Percentiles rank a stretch among this genome's conserved stretches.
phyloP scores from a whole-genome alignment of 2,113 vertebrate genomes.

The Catagonus wagneri region DNA sequence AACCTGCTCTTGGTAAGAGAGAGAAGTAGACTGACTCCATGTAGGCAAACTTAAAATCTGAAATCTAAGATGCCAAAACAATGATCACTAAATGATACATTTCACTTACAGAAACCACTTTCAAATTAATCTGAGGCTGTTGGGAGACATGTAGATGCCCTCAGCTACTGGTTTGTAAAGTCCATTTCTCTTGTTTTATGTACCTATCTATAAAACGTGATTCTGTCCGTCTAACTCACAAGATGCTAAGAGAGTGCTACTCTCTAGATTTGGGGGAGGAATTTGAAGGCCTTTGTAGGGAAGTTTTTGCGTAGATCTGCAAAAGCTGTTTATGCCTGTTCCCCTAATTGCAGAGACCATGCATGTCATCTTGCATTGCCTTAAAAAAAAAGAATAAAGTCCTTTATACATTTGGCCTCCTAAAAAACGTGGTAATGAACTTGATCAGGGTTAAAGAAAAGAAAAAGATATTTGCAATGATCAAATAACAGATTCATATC shows the following conservation, averaged over 20 bases:
- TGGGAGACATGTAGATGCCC: background rate
- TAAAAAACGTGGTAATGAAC: background rate
- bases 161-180: background rate
- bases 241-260: background rate
- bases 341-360: background rate
- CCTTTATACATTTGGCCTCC: background rate
- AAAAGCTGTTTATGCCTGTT: background rate
- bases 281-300: background rate
- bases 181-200: background rate
- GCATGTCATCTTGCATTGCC: background rate
- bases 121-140: background rate
- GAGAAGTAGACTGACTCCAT: background rate
- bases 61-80: constrained; percentile 5
- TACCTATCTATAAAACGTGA: background rate
- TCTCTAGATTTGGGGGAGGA: background rate
- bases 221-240: background rate
- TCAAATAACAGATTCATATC: background rate
- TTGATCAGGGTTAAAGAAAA: background rate
- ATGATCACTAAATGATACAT: background rate
- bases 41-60: background rate
- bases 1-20: constrained; percentile 21
- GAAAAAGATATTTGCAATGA: background rate
- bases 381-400: constrained; percentile 29
- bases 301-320: constrained; percentile 14
- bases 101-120: background rate